Evolutionary conservation across 2,797 vertebrate genomes (phyloP).

Genomic region (Coregonus suidteri): DNA sequence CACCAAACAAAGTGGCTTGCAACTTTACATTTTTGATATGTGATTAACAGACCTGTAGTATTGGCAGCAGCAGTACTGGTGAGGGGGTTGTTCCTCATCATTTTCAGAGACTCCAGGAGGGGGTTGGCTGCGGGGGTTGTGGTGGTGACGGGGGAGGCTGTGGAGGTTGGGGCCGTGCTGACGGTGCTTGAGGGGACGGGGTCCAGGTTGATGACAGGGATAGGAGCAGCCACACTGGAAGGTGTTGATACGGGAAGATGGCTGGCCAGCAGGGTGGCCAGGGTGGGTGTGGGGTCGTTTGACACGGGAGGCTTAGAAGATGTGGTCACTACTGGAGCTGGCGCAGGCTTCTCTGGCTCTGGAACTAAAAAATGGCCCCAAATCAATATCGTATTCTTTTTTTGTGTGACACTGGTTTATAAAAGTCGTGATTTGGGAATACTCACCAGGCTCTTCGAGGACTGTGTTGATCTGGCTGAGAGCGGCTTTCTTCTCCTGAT

Average conservation of each 20-base stretch:
- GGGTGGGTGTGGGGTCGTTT: conserved; percentile 40
- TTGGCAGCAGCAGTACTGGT: conserved; percentile 40
- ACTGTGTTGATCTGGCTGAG: conserved; percentile 87
- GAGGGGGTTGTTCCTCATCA: conserved; percentile 74
- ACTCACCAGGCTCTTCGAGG: conserved; percentile 86
- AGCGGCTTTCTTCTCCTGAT: conserved; percentile 83
- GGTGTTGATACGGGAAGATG: conserved; percentile 39
- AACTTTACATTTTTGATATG: neutral
- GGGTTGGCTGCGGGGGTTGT: conserved; percentile 47
- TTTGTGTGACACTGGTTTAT: neutral
- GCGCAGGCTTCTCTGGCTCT: conserved; percentile 73
- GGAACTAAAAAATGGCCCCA: conserved; percentile 34
- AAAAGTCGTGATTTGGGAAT: neutral
- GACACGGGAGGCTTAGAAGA: conserved; percentile 35
- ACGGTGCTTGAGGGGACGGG: conserved; percentile 34
- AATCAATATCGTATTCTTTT: neutral
- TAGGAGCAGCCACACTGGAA: conserved; percentile 14
- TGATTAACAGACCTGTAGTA: conserved; percentile 54
- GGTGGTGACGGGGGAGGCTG: conserved; percentile 7
- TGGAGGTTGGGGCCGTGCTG: conserved; percentile 22
- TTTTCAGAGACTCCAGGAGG: conserved; percentile 85
- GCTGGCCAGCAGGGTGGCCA: conserved; percentile 64
- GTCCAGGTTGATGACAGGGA: conserved; percentile 56
- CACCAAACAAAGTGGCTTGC: neutral
- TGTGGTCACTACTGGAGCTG: conserved; percentile 35